Percentiles rank a stretch among this genome's conserved stretches.
Evolutionary conservation across 2,888 invertebrate species (phyloP).

Genomic region (Mythimna ferrago): DNA sequence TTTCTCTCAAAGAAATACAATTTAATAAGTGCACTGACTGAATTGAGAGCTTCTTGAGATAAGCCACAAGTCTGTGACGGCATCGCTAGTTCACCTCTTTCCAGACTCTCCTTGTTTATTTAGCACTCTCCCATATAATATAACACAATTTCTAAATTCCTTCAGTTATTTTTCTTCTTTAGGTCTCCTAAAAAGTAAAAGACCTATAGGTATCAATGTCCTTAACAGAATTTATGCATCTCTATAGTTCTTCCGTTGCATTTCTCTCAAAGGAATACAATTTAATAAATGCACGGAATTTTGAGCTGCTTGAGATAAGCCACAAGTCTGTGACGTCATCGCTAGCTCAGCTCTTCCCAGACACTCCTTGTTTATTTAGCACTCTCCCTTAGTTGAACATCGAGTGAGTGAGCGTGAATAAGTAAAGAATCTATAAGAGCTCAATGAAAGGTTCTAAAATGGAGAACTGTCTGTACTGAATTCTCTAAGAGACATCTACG

Average conservation of each 20-base stretch:
- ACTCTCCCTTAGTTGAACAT: conserved; percentile 21
- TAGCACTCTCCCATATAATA: too few relatives aligned
- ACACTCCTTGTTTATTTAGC: conserved; percentile 35
- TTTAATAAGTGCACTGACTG: too few relatives aligned
- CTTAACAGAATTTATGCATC: background rate
- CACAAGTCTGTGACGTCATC: conserved; percentile 24
- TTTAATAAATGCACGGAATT: conserved; percentile 24
- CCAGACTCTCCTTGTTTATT: too few relatives aligned
- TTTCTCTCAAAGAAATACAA: too few relatives aligned
- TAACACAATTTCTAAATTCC: background rate
- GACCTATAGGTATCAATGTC: too few relatives aligned
- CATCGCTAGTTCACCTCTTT: too few relatives aligned
- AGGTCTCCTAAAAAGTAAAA: background rate
- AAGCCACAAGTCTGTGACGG: too few relatives aligned
- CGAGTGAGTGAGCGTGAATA: conserved; percentile 22
- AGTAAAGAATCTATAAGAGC: conserved; percentile 22
- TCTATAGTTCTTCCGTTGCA: background rate
- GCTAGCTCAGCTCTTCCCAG: conserved; percentile 18
- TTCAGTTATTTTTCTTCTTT: background rate
- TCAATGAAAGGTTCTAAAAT: conserved; percentile 6
- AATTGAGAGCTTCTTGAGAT: too few relatives aligned
- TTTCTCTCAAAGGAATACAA: conserved; percentile 21
- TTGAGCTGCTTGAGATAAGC: conserved; percentile 30
- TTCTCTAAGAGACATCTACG: background rate
- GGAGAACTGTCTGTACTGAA: background rate